Evolutionary conservation across 2,888 invertebrate genomes (phyloP), one percentile per base, ranked within the genome.

Genomic region (Agrotis ipsilon): DNA sequence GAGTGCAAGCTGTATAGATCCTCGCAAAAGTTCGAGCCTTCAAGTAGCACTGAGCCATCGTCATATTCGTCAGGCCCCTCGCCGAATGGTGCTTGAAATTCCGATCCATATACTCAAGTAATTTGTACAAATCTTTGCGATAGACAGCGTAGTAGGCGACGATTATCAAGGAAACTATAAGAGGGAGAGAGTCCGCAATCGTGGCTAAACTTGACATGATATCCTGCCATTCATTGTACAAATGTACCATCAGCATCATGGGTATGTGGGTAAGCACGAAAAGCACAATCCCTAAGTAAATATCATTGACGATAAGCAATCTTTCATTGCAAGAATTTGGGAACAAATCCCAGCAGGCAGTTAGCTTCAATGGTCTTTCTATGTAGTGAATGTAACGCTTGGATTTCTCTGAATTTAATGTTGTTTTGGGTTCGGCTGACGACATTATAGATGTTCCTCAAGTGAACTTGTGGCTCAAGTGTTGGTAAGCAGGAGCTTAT

Each of bases 291-390:
- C 85, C 81, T 1, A 94, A 68, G 51, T 95, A 95, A 0, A 92
- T 57, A 18, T 92, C 83, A 72, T 96, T 95, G 0, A 90, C 24
- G 1, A 93, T 81, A 4, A 89, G 83, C 27, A 89, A 86, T 1
- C 64, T 73, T 58, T 89, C 85, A 3, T 68, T 83, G 0, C 68
- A 71, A 0, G 93, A 85, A 4, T 90, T 83, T 0, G 84, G 83
- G 59, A 82, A 94, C 90, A 95, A 91, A 16, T 94, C 94, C 94
- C 94, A 95, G 48, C 94, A 95, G 0, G 88, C 95, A 0, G 87
- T 93, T 0, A 93, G 80, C 81, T 94, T 93, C 7, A 96, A 72
- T 0, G 95, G 93, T 7, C 87, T 59, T 49, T 88, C 85, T 2
- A 94, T 70, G 69, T 89, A 96, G 51, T 94, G 88, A 0, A 90